A percentile compares a stretch with the other conserved stretches of the same genome.
phyloP scores from a whole-genome alignment of 1,140 invertebrate species.

The Drosophila bifasciata region DNA sequence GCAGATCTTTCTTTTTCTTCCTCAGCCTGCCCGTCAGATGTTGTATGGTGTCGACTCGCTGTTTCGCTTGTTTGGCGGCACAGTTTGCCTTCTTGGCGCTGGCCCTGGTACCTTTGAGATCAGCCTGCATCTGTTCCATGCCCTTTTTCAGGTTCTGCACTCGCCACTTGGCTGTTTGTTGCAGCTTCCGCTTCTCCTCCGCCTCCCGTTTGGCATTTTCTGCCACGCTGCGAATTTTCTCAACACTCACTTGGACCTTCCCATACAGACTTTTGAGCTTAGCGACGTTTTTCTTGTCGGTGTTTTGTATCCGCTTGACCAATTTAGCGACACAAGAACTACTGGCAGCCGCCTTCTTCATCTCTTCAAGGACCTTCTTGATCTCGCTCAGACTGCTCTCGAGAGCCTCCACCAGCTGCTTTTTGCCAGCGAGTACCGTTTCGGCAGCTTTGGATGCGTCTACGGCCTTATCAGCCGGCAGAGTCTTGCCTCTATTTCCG shows the following conservation, averaged over 20 bases:
- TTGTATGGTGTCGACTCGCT: conserved; percentile 4
- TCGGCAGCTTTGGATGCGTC: conserved; percentile 40
- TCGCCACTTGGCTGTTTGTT: not conserved
- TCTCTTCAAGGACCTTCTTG: conserved; percentile 20
- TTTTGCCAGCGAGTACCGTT: conserved; percentile 25
- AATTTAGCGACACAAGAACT: conserved; percentile 1
- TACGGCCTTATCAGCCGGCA: conserved; percentile 32
- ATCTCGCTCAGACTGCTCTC: conserved; percentile 7
- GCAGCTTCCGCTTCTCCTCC: conserved; percentile 10
- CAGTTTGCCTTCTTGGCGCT: conserved; percentile 27
- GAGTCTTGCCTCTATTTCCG: conserved; percentile 6
- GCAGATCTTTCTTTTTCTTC: conserved; percentile 29
- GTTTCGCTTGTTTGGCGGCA: conserved; percentile 39
- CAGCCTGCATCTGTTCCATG: conserved; percentile 4
- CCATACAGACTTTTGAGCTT: conserved; percentile 5
- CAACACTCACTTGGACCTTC: not conserved
- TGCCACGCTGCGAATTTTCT: not conserved
- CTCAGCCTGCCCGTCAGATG: conserved; percentile 3
- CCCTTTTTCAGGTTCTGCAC: conserved; percentile 10
- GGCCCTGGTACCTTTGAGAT: conserved; percentile 19
- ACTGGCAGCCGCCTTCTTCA: conserved; percentile 1
- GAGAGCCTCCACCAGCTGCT: conserved; percentile 35
- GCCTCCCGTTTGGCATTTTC: not conserved
- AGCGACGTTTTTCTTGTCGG: not conserved
- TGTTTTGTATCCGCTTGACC: not conserved